phyloP scores from a whole-genome alignment of 2,797 vertebrate species.

The Characodon lateralis region DNA sequence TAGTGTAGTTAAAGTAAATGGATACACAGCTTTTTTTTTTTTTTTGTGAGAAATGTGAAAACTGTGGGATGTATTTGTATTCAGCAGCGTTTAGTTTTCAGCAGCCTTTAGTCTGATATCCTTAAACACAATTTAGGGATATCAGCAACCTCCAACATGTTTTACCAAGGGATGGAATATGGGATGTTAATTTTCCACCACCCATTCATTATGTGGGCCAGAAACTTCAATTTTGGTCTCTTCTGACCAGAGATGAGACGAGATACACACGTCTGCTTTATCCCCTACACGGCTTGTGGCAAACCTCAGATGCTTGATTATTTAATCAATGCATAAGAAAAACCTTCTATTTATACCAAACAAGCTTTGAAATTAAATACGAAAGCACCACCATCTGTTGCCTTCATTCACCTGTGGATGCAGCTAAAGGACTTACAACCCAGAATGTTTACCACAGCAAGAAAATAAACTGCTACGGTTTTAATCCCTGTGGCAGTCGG shows the following conservation, averaged over 20 bases:
- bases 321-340: conserved; percentile 6
- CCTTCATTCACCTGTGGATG: not conserved
- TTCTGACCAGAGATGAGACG: too few species aligned
- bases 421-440: conserved; percentile 9
- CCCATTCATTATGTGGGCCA: not conserved
- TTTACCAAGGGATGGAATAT: not conserved
- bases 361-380: not conserved
- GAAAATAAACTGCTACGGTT: conserved; percentile 8
- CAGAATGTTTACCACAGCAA: conserved; percentile 13
- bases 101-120: too few species aligned
- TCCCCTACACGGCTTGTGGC: not conserved
- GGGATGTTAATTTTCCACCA: not conserved
- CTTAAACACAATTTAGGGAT: too few species aligned
- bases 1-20: not conserved
- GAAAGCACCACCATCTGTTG: conserved; percentile 1
- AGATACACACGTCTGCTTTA: not conserved
- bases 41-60: too few species aligned
- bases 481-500: conserved; percentile 17
- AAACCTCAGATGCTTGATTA: not conserved
- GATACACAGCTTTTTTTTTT: too few species aligned
- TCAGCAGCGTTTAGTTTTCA: too few species aligned
- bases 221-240: not conserved
- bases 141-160: not conserved
- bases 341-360: not conserved
- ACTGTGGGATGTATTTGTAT: too few species aligned